Percentiles rank a stretch among this genome's conserved stretches.
These are phyloP conservation scores for Fukomys damarensis DNA, from an alignment of 2,113 vertebrate species.

Conservation along the genomic window DNA sequence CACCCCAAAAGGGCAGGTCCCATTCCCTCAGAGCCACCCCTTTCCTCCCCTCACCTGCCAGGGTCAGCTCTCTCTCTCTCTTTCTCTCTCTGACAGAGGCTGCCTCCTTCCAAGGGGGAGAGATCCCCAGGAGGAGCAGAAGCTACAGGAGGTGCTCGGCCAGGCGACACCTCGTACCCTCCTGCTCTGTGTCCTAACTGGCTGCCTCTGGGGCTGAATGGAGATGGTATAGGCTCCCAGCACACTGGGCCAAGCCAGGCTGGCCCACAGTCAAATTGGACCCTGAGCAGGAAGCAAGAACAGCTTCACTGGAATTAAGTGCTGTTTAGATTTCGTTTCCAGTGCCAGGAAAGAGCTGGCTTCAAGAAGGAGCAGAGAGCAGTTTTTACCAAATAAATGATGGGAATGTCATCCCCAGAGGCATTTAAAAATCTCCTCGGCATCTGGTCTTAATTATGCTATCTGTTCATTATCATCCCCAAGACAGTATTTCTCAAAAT, in stretches of 20 bases:
- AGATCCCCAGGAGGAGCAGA: background rate
- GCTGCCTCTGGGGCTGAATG: rapidly evolving
- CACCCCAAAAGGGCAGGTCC: rapidly evolving
- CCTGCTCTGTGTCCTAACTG: rapidly evolving
- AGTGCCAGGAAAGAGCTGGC: conserved; percentile 70
- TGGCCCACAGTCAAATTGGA: conserved; percentile 63
- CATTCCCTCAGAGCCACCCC: background rate
- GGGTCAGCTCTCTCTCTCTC: rapidly evolving
- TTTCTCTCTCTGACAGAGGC: rapidly evolving
- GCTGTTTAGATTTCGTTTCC: conserved; percentile 16
- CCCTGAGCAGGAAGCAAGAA: conserved; percentile 38
- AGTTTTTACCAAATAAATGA: conserved; percentile 58
- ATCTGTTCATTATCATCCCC: conserved; percentile 59
- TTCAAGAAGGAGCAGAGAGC: conserved; percentile 12
- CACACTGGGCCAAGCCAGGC: background rate
- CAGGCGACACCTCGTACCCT: rapidly evolving
- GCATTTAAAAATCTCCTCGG: conserved; percentile 55
- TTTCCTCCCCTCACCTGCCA: rapidly evolving
- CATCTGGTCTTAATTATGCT: conserved; percentile 66
- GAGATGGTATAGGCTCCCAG: background rate
- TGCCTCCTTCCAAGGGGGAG: no score
- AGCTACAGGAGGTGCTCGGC: rapidly evolving
- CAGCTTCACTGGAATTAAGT: conserved; percentile 54
- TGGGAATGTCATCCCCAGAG: conserved; percentile 51
- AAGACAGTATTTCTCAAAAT: conserved; percentile 46